Conservation (phyloP, 2,888 invertebrate species). For the Eustalomyia histrio region DNA sequence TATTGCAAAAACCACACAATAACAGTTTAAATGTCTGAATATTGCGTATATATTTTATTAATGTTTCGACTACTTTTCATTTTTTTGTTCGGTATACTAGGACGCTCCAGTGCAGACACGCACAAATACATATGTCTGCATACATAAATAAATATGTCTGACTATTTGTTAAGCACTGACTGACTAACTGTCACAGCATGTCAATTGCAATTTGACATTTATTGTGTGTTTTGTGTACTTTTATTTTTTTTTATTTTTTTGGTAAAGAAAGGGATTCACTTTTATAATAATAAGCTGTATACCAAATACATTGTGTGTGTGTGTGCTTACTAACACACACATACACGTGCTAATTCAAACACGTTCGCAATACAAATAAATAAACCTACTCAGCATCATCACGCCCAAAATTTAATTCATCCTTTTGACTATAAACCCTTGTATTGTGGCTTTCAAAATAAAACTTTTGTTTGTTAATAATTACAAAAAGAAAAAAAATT, state of each 20-base stretch:
- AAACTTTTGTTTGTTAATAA: slow-evolving; percentile 1
- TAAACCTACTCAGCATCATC: slow-evolving; percentile 14
- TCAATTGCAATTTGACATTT: slow-evolving; percentile 63
- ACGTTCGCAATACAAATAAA: slow-evolving; percentile 28
- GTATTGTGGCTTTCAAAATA: not conserved
- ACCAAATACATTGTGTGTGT: slow-evolving; percentile 24
- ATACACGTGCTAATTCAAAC: slow-evolving; percentile 22
- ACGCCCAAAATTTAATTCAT: slow-evolving; percentile 9
- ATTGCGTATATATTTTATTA: not conserved
- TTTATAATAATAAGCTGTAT: slow-evolving; percentile 47
- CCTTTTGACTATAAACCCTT: slow-evolving; percentile 3
- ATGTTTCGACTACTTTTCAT: not conserved
- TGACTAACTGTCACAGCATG: slow-evolving; percentile 63
- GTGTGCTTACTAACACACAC: slow-evolving; percentile 52
- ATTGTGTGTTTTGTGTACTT: slow-evolving; percentile 40
- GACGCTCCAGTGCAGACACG: slow-evolving; percentile 3
- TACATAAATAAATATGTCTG: slow-evolving; percentile 25
- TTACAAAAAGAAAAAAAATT: not conserved
- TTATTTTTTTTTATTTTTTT: too few relatives aligned
- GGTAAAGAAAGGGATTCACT: slow-evolving; percentile 24
- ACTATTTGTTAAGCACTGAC: slow-evolving; percentile 49
- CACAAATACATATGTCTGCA: not conserved
- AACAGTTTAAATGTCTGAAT: slow-evolving; percentile 1
- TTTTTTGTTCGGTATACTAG: not conserved
- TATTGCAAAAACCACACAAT: slow-evolving; percentile 23